Conservation (phyloP, 2,888 invertebrate species). For the Ochlodes sylvanus region DNA sequence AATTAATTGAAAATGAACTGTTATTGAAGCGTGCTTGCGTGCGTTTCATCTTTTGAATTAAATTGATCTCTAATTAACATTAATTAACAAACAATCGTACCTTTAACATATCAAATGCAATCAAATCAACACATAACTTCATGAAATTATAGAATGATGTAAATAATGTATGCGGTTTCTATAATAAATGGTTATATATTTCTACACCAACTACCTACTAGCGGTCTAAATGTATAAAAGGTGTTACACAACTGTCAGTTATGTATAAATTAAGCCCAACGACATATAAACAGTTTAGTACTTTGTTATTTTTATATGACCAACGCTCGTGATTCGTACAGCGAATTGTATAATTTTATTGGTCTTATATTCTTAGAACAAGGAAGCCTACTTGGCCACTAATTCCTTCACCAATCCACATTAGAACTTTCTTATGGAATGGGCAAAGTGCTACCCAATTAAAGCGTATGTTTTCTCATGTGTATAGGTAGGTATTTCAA, state of each 20-base stretch:
- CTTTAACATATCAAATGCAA: neutral
- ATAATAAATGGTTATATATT: conserved; percentile 10
- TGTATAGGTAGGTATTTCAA: too few relatives aligned
- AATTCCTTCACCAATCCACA: too few relatives aligned
- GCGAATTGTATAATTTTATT: too few relatives aligned
- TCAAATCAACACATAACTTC: conserved; percentile 19
- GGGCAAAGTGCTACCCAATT: too few relatives aligned
- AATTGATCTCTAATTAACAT: neutral
- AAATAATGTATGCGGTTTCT: conserved; percentile 4
- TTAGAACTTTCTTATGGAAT: too few relatives aligned
- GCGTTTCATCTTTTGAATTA: neutral
- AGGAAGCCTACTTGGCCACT: too few relatives aligned
- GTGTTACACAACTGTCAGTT: conserved; percentile 13
- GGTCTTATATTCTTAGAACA: too few relatives aligned
- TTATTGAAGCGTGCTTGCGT: conserved; percentile 24
- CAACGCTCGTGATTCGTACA: too few relatives aligned
- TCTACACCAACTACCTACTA: conserved; percentile 22
- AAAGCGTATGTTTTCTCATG: too few relatives aligned
- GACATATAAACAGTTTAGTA: conserved; percentile 18
- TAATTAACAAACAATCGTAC: neutral
- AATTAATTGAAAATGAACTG: conserved; percentile 15
- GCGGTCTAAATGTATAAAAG: conserved; percentile 19
- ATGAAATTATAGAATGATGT: conserved; percentile 21
- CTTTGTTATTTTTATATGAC: neutral
- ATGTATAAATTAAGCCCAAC: conserved; percentile 18